phyloP scores from a whole-genome alignment of 1,140 invertebrate species.

The Neoseiulus cucumeris region DNA sequence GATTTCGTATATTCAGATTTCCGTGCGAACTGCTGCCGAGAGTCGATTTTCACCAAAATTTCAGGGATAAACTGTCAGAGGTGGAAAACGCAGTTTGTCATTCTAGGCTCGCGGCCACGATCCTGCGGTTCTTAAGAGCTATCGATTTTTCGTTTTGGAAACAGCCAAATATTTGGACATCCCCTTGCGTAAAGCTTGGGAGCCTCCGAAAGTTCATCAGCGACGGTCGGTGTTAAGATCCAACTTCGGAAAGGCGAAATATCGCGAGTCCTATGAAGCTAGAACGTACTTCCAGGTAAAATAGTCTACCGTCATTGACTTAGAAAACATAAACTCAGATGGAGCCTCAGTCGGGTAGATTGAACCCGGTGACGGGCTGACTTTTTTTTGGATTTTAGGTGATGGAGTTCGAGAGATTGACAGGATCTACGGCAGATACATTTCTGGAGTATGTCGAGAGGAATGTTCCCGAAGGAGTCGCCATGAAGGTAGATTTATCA shows the following conservation, averaged over 20 bases:
- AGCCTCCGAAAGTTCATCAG: background rate
- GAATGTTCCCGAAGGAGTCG: conserved; percentile 90
- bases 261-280: conserved; percentile 84
- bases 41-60: too few species aligned
- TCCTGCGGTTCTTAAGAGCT: conserved; percentile 63
- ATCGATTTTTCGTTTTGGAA: conserved; percentile 51
- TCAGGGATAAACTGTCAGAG: too few species aligned
- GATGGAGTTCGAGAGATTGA: conserved; percentile 40
- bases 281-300: conserved; percentile 75
- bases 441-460: conserved; percentile 88
- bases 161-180: conserved; percentile 57
- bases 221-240: background rate
- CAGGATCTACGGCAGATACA: conserved; percentile 83
- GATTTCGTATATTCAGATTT: too few species aligned
- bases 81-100: too few species aligned
- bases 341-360: too few species aligned
- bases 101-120: conserved; percentile 41
- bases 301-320: conserved; percentile 36
- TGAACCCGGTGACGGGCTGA: too few species aligned
- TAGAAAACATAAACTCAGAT: too few species aligned
- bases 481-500: conserved; percentile 69
- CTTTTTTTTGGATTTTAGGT: conserved; percentile 9
- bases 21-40: too few species aligned
- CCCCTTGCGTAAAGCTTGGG: conserved; percentile 46
- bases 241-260: conserved; percentile 36